A percentile compares a stretch with the other conserved stretches of the same genome.
Evolutionary conservation across 2,113 vertebrate species (phyloP).

Genomic region (Cranoglanis bouderius): DNA sequence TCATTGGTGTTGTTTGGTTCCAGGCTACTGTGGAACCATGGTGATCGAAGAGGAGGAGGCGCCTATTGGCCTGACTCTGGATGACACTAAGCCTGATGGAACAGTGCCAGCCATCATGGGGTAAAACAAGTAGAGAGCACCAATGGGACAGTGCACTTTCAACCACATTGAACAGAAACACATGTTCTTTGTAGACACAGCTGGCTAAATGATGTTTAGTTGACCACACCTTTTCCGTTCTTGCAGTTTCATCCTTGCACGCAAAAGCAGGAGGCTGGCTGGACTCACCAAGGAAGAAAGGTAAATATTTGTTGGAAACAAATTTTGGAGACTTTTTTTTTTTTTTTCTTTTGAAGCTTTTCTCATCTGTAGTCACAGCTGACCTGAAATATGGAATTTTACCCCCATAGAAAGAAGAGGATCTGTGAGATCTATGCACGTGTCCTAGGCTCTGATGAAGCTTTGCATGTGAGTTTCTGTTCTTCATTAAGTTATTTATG

Average conservation of each 20-base stretch:
- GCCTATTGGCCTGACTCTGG: constrained; percentile 87
- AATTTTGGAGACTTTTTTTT: constrained; percentile 1
- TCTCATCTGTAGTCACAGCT: background rate
- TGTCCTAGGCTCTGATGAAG: constrained; percentile 86
- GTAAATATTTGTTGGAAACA: constrained; percentile 63
- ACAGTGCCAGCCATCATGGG: constrained; percentile 89
- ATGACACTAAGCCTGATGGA: constrained; percentile 95
- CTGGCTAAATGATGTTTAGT: background rate
- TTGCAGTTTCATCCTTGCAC: constrained; percentile 89
- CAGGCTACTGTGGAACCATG: constrained; percentile 94
- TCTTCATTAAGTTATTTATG: constrained; percentile 12
- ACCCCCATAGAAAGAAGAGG: constrained; percentile 75
- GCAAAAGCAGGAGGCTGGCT: constrained; percentile 84
- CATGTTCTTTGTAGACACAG: constrained; percentile 16
- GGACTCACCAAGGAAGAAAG: constrained; percentile 89
- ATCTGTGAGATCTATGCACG: constrained; percentile 93
- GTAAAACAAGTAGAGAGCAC: constrained; percentile 68
- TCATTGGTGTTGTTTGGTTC: constrained; percentile 4
- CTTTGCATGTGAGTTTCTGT: constrained; percentile 83
- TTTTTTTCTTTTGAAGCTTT: constrained; percentile 10
- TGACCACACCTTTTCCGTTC: constrained; percentile 28
- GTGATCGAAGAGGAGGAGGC: constrained; percentile 92
- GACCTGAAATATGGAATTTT: constrained; percentile 17
- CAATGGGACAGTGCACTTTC: background rate
- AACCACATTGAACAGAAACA: background rate